A percentile compares a stretch with the other conserved stretches of the same genome.
Evolutionary conservation across 2,113 vertebrate genomes (phyloP).

Genomic region (Diphyllodes magnificus): DNA sequence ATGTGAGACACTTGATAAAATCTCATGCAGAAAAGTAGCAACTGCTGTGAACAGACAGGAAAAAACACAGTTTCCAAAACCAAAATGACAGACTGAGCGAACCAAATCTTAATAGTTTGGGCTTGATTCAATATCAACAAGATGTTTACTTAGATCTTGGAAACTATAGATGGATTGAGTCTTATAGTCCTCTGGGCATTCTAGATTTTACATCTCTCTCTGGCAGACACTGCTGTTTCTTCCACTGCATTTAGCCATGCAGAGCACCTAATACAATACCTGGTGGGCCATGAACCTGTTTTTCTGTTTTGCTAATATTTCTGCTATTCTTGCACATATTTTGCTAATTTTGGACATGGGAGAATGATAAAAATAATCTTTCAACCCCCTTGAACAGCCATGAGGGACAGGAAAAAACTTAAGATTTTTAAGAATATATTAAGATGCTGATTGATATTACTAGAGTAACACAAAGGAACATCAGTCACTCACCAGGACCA

Average conservation of each 20-base stretch:
- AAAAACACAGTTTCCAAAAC: constrained; percentile 11
- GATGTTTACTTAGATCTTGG: neutral
- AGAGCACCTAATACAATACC: neutral
- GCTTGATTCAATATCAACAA: neutral
- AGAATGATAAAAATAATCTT: neutral
- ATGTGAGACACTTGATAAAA: constrained; percentile 10
- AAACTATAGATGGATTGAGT: neutral
- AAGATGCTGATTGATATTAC: neutral
- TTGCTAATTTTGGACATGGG: neutral
- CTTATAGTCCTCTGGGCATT: neutral
- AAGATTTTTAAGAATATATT: neutral
- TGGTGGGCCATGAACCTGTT: neutral
- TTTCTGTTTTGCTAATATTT: neutral
- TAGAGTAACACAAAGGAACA: neutral
- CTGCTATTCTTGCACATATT: neutral
- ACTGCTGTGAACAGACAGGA: neutral
- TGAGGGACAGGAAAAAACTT: neutral
- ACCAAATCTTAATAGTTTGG: neutral
- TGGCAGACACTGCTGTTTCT: neutral
- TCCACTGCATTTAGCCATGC: neutral
- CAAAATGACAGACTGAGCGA: neutral
- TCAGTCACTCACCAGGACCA: neutral
- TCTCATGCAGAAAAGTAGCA: neutral
- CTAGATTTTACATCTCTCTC: neutral
- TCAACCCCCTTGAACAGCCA: neutral